Evolutionary conservation across 2,888 invertebrate species (phyloP).

Genomic region (Argyra leucocephala): DNA sequence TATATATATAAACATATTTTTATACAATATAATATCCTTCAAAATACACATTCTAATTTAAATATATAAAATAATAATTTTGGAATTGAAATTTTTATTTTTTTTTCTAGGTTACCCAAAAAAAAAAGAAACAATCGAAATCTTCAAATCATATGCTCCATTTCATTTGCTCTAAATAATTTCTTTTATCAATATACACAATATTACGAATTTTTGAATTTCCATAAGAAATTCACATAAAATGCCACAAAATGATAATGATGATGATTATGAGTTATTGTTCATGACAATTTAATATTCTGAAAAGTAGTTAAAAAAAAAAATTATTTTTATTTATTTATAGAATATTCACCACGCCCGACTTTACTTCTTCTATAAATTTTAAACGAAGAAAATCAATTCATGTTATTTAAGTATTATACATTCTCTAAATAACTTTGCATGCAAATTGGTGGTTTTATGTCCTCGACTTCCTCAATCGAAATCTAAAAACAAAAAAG

Average conservation of each 20-base stretch:
- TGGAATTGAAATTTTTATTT: no score
- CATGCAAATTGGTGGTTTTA: not conserved
- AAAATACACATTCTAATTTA: not conserved
- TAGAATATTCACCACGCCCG: not conserved
- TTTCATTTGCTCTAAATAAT: not conserved
- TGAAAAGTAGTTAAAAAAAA: not conserved
- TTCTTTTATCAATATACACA: no score
- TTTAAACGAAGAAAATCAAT: no score
- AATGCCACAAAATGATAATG: not conserved
- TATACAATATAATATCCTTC: no score
- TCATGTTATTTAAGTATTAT: not conserved
- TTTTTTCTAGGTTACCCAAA: no score
- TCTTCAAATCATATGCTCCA: not conserved
- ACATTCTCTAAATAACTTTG: not conserved
- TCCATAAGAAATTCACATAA: no score
- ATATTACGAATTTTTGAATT: no score
- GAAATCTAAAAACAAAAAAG: no score
- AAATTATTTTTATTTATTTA: not conserved
- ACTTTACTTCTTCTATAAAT: no score
- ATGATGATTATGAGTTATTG: not conserved
- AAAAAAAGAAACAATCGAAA: no score
- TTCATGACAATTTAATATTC: not conserved
- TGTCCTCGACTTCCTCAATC: not conserved
- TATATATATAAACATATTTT: no score
- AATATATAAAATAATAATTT: not conserved